These are phyloP conservation scores for Gopherus flavomarginatus DNA, from an alignment of 2,113 vertebrate species.

Conservation along the genomic window DNA sequence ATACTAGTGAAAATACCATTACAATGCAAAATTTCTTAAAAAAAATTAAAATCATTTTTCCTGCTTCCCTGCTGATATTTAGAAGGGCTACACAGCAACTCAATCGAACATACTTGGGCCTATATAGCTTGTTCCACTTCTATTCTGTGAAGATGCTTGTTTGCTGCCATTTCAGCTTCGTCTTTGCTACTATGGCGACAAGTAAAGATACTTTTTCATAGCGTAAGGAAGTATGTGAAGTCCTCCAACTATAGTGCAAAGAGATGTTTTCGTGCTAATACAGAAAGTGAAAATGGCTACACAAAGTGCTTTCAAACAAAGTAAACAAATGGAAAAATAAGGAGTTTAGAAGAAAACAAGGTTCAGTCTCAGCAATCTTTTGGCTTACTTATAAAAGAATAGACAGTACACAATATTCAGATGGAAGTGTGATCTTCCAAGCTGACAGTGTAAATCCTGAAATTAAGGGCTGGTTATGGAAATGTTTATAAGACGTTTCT, in stretches of 20 bases:
- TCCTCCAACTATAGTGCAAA: background rate
- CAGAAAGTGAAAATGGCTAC: background rate
- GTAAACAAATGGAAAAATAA: background rate
- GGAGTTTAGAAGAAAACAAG: too few species aligned
- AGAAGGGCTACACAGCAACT: background rate
- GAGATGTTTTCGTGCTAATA: background rate
- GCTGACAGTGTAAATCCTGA: background rate
- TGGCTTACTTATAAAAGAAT: background rate
- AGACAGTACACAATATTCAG: background rate
- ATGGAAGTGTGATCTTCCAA: background rate
- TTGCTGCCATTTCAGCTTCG: background rate
- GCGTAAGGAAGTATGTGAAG: background rate
- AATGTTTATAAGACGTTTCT: background rate
- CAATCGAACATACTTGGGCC: background rate
- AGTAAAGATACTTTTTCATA: background rate
- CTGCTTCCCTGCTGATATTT: background rate
- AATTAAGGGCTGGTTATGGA: background rate
- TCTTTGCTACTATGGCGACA: background rate
- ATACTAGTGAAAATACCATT: too few species aligned
- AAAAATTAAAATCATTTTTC: background rate
- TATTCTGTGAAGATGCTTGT: background rate
- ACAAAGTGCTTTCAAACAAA: background rate
- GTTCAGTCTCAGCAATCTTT: background rate
- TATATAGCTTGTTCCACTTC: background rate
- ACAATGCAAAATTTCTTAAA: background rate